A percentile compares a stretch with the other conserved stretches of the same genome.
Conservation (phyloP, 2,797 vertebrate genomes). For the Enteromius paludinosus region DNA sequence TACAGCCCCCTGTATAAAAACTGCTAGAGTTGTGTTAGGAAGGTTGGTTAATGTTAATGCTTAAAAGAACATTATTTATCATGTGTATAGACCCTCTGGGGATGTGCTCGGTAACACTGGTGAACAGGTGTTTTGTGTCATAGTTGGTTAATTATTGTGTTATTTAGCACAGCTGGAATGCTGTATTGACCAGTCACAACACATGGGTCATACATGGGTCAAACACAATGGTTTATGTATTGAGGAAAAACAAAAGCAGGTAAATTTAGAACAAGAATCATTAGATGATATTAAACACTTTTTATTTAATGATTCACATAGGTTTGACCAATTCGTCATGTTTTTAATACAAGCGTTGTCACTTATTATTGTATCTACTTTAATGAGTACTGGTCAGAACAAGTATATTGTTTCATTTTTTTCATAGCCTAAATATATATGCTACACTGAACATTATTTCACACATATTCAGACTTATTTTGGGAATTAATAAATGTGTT, state of each 20-base stretch:
- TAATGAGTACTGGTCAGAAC: neutral
- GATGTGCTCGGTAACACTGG: neutral
- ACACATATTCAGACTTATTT: neutral
- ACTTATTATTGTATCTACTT: neutral
- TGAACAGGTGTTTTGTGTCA: slow-evolving; percentile 16
- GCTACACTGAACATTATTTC: neutral
- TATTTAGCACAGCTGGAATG: slow-evolving; percentile 4
- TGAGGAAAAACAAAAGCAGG: neutral
- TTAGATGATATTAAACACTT: neutral
- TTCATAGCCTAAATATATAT: neutral
- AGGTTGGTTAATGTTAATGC: neutral
- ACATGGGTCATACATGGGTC: neutral
- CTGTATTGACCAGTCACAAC: neutral
- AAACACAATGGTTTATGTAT: neutral
- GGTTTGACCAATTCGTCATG: neutral
- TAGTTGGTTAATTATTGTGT: neutral
- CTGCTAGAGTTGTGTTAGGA: neutral
- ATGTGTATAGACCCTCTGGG: neutral
- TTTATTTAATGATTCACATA: neutral
- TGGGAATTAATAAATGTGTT: neutral
- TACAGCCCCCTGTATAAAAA: neutral
- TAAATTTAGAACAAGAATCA: neutral
- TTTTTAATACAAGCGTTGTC: neutral
- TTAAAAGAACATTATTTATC: neutral
- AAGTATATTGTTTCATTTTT: neutral